Base-by-base conservation (phyloP, 2,888 invertebrate species). In the Standfussiana lucernea region DNA sequence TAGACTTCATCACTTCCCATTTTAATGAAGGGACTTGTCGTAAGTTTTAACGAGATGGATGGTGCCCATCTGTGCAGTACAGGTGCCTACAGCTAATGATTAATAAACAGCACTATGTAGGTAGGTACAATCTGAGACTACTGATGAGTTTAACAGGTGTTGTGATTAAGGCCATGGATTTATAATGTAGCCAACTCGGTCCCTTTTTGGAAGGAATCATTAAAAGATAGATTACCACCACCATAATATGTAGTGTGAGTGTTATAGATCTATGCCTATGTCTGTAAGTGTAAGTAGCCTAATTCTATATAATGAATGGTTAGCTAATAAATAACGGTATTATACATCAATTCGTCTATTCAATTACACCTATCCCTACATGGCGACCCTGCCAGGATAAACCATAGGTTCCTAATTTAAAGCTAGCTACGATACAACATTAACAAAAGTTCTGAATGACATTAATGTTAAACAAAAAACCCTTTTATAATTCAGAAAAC, bases 401-500 rank as follows among this genome's bases (percentile, higher is more conserved):
- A 28, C 13, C 0, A 21, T 28, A 40, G 7, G 6, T 32, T 53
- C 47, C 10, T 1, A 47, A 47, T 32, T 62, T 61, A 24, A 18
- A 10, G 24, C 32, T 35, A 61, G 15, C 1, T 69, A 18, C 28
- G 24, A 40, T 28, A 8, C 28, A 72, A 56, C 15, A n/a, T 42
- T 18, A 35, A 8, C 1, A 47, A 2, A n/a, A 42, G 21, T 45
- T 62, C 32, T 67, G 7, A 72, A 11, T 28, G 15, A 21, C 21
- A 15, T 3, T 24, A 32, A 45, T 28, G 53, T 65, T 40, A 28
- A 73, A 50, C 15, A 32, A 62, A 80, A 71, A 72, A 45, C 11
- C 37, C 69, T 76, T 76, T 74, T 67, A 64, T 67, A 73, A 83
- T 86, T 80, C 77, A 71, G 70, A 86, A 68, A 80, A 77, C 72